A percentile compares a stretch with the other conserved stretches of the same genome.
Conservation (phyloP, 2,888 invertebrate species). For the Trichogramma evanescens region DNA sequence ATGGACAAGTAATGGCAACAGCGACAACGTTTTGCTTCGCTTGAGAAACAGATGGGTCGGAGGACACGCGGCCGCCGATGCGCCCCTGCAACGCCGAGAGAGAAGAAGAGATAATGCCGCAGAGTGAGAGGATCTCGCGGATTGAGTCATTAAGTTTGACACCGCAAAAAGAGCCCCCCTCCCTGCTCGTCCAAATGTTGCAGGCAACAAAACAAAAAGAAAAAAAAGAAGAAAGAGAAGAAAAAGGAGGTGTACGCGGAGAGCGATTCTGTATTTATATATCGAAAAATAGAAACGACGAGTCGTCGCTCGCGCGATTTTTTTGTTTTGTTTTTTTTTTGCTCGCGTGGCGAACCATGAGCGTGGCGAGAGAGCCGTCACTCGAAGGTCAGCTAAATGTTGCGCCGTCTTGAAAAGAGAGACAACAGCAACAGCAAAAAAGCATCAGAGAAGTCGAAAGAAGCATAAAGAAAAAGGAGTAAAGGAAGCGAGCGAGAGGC, state of each 20-base stretch:
- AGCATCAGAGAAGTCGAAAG: too few species aligned
- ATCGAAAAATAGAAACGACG: too few species aligned
- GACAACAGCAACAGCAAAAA: too few species aligned
- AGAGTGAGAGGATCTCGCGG: conserved; percentile 33
- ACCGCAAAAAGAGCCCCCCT: conserved; percentile 38
- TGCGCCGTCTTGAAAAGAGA: too few species aligned
- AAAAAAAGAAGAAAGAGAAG: too few species aligned
- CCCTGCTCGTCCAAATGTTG: background rate
- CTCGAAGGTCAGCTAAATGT: too few species aligned
- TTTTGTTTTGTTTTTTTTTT: background rate
- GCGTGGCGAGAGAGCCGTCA: background rate
- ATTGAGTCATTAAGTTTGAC: conserved; percentile 48
- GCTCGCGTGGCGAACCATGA: conserved; percentile 1
- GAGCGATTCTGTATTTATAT: too few species aligned
- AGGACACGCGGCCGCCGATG: conserved; percentile 19
- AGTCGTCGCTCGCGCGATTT: background rate
- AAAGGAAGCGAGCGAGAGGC: too few species aligned
- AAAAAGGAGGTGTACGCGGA: too few species aligned
- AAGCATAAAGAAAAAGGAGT: too few species aligned
- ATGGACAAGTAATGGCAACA: too few species aligned
- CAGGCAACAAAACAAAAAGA: background rate
- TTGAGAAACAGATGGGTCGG: conserved; percentile 29
- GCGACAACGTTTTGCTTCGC: too few species aligned
- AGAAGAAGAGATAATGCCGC: conserved; percentile 1
- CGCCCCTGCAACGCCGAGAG: conserved; percentile 16